phyloP scores from a whole-genome alignment of 1,140 invertebrate genomes.

The Danaus melanippus region DNA sequence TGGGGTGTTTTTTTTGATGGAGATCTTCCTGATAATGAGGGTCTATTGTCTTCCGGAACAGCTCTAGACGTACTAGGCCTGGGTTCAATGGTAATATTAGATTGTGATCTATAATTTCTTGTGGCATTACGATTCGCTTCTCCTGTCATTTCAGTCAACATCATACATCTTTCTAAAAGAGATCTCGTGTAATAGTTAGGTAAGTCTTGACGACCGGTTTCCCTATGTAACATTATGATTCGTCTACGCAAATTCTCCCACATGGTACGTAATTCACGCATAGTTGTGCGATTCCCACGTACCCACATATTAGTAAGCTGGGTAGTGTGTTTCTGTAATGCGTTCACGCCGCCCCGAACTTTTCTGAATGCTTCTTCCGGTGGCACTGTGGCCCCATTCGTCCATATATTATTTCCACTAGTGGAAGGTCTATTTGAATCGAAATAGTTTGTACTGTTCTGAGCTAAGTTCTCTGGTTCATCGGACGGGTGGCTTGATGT shows the following conservation, averaged over 20 bases:
- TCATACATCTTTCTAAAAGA: conserved; percentile 56
- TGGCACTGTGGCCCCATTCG: conserved; percentile 30
- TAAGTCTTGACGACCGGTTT: conserved; percentile 50
- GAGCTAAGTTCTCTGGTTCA: conserved; percentile 16
- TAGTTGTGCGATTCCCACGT: conserved; percentile 55
- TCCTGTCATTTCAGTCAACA: conserved; percentile 52
- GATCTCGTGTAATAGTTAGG: conserved; percentile 56
- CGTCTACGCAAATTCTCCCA: conserved; percentile 76
- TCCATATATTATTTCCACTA: conserved; percentile 47
- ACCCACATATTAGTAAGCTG: conserved; percentile 57
- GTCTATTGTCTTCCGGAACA: conserved; percentile 28
- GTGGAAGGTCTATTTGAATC: conserved; percentile 45
- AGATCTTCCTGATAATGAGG: conserved; percentile 20
- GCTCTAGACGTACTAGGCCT: conserved; percentile 23
- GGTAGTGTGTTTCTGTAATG: conserved; percentile 54
- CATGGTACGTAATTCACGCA: conserved; percentile 76
- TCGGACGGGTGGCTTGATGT: conserved; percentile 15
- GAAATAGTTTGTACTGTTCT: conserved; percentile 22
- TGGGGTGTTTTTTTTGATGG: conserved; percentile 30
- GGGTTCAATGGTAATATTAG: conserved; percentile 12
- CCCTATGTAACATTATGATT: conserved; percentile 71
- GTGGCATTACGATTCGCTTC: conserved; percentile 26
- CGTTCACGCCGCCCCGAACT: conserved; percentile 51
- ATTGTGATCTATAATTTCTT: conserved; percentile 25
- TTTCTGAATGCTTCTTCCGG: conserved; percentile 55